These are phyloP conservation scores for Sylvia atricapilla DNA, from an alignment of 2,113 vertebrate genomes.

Conservation along the genomic window DNA sequence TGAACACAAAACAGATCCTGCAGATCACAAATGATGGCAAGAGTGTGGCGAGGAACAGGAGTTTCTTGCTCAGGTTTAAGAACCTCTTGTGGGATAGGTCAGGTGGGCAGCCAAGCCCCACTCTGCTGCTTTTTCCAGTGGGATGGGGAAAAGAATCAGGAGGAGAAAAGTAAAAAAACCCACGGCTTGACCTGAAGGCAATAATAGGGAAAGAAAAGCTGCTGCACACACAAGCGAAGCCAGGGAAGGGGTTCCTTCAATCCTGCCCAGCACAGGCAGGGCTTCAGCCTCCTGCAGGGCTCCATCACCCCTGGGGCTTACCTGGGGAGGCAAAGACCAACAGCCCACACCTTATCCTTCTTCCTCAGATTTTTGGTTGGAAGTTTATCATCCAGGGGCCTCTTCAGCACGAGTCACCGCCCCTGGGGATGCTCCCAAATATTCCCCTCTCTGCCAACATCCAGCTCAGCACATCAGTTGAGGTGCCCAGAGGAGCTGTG, in stretches of 20 bases:
- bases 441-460: background rate
- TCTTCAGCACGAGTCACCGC: background rate
- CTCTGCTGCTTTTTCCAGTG: background rate
- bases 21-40: background rate
- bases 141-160: background rate
- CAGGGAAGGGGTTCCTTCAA: background rate
- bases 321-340: background rate
- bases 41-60: background rate
- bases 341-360: background rate
- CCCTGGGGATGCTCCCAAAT: background rate
- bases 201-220: background rate
- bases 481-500: background rate
- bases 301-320: accelerated
- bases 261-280: background rate
- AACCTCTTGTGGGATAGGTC: background rate
- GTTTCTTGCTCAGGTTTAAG: background rate
- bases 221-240: background rate
- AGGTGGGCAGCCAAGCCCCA: background rate
- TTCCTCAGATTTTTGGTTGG: background rate
- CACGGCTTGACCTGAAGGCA: background rate
- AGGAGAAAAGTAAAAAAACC: background rate
- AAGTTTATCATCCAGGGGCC: background rate
- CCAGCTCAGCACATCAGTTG: accelerated
- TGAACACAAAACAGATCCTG: background rate
- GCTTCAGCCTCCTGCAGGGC: background rate